Evolutionary conservation across 2,113 vertebrate genomes (phyloP), one percentile per base, ranked within the genome.

Genomic region (Leptosomus discolor): DNA sequence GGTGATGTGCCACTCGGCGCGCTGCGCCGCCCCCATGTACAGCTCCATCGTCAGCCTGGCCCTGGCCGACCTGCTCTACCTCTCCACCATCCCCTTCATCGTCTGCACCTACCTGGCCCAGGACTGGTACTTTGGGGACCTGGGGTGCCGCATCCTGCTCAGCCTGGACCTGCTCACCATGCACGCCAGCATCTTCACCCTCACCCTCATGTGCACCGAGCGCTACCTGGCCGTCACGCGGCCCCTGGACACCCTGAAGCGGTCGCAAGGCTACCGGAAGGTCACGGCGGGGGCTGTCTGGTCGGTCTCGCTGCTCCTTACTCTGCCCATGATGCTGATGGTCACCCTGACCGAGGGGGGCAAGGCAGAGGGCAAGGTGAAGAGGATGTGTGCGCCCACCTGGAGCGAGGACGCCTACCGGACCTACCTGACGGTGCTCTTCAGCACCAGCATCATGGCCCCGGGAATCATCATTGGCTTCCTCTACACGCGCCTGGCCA

Each of bases 171-270:
- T 99, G 32, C 98, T 99, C 89, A 99, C 99, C 97, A 99, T 99
- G 99, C 99, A 99, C 93, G 99, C 99, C 89, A 99, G 99, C 98
- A 99, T 99, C 96, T 99, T 99, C 97, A 99, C 99, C 7, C 98
- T 99, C n/a, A 99, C 99, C 1, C 98, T 99, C 32, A 99, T 99
- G 99, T 99, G 99, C 98, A 98, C 98, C 69, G 99, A 99, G 98
- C 98, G 99, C 91, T 99, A 99, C 97, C 96, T 99, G 97, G 99
- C 99, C n/a, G 99, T 99, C 88, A 99, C 99, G 77, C 98, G 99
- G 92, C 99, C 99, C 16, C 97, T 99, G 97, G 99, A 99, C 97
- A 98, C 98, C 8, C 98, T 98, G 50, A 96, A 98, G 75, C 97
- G 99, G 63, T 99, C 99, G 11, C 98, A 97, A 53, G 98, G 98